Percentiles rank a stretch among this genome's conserved stretches.
Evolutionary conservation across 2,113 vertebrate genomes (phyloP).

Genomic region (Proteles cristata): DNA sequence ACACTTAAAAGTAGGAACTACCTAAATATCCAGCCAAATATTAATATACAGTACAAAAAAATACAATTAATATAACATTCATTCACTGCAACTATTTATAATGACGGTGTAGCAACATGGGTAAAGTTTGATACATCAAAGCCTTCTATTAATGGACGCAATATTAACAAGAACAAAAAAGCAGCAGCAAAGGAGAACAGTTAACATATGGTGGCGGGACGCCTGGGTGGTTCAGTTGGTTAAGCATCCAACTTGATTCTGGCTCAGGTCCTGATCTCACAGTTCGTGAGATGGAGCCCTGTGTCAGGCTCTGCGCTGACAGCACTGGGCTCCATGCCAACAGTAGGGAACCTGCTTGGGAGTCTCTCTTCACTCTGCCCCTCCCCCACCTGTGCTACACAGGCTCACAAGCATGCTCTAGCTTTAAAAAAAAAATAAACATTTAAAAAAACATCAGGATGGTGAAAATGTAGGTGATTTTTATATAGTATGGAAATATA

Average conservation of each 20-base stretch:
- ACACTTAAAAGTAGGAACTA: slow-evolving; percentile 28
- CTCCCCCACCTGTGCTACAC: too few relatives aligned
- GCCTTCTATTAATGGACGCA: background rate
- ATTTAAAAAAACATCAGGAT: background rate
- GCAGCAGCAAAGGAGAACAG: background rate
- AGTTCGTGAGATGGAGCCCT: too few relatives aligned
- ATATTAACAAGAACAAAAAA: slow-evolving; percentile 3
- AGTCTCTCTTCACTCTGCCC: too few relatives aligned
- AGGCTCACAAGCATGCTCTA: too few relatives aligned
- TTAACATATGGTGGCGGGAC: background rate
- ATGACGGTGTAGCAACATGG: background rate
- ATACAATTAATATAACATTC: background rate
- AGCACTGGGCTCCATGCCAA: too few relatives aligned
- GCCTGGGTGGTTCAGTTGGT: too few relatives aligned
- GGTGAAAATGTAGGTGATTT: background rate
- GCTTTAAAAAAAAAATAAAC: too few relatives aligned
- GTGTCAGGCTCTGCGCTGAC: too few relatives aligned
- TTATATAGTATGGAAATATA: background rate
- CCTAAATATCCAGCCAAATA: background rate
- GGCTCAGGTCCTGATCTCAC: too few relatives aligned
- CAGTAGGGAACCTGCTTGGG: too few relatives aligned
- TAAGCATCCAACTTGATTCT: too few relatives aligned
- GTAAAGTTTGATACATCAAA: slow-evolving; percentile 8
- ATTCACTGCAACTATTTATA: background rate
- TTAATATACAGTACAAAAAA: background rate